A percentile compares a stretch with the other conserved stretches of the same genome.
These are phyloP conservation scores for Engystomops pustulosus DNA, from an alignment of 2,113 vertebrate genomes.

Conservation along the genomic window DNA sequence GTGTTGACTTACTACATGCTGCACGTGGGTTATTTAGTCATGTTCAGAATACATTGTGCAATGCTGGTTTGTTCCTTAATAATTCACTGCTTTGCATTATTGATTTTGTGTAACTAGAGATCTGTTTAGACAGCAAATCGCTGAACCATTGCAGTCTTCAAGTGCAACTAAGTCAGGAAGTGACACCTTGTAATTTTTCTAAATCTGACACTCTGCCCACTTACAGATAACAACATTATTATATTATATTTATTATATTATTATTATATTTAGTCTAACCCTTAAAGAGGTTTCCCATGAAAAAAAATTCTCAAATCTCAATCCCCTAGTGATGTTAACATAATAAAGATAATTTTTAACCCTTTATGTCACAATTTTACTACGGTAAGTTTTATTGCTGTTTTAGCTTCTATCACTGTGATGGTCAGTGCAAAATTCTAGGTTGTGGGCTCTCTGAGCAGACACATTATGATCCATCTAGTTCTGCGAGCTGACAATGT, in stretches of 20 bases:
- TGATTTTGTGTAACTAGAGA: conserved; percentile 20
- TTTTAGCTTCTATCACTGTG: no score
- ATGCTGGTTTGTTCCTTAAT: conserved; percentile 9
- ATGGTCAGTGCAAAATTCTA: no score
- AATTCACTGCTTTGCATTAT: conserved; percentile 33
- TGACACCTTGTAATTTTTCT: neutral
- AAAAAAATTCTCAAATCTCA: no score
- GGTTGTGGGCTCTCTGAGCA: no score
- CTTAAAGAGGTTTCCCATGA: no score
- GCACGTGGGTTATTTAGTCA: neutral
- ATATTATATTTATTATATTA: no score
- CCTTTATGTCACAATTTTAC: no score
- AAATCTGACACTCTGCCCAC: neutral
- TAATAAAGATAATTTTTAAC: no score
- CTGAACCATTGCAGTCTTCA: conserved; percentile 32
- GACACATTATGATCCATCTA: no score
- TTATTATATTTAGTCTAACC: neutral
- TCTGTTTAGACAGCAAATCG: conserved; percentile 21
- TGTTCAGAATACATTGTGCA: neutral
- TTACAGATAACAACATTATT: neutral
- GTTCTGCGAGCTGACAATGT: no score
- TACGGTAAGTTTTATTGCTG: no score
- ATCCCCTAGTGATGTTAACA: no score
- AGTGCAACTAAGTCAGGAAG: conserved; percentile 6
- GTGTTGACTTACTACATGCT: neutral